These are phyloP conservation scores for Hycleus cichorii DNA, from an alignment of 1,140 invertebrate species.

Conservation along the genomic window DNA sequence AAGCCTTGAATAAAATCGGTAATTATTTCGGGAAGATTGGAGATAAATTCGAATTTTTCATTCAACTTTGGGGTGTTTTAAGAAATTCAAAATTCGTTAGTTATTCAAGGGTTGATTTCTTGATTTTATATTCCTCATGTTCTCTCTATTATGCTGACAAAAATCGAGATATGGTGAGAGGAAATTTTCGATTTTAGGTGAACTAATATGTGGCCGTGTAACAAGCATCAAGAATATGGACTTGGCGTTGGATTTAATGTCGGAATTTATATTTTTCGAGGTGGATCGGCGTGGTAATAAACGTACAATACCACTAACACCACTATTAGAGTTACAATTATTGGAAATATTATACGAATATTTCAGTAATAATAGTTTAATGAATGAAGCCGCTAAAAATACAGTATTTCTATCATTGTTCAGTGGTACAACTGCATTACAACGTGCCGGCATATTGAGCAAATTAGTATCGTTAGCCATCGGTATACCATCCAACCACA, in stretches of 20 bases:
- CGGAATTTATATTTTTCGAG: slow-evolving; percentile 76
- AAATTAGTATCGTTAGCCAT: slow-evolving; percentile 72
- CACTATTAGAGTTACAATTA: slow-evolving; percentile 67
- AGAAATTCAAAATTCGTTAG: too few relatives aligned
- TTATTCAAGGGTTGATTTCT: too few relatives aligned
- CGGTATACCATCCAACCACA: slow-evolving; percentile 60
- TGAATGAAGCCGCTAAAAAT: slow-evolving; percentile 66
- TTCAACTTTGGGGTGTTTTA: too few relatives aligned
- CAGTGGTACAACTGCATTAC: slow-evolving; percentile 56
- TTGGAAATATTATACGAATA: slow-evolving; percentile 69
- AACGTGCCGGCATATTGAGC: slow-evolving; percentile 62
- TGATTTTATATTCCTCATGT: too few relatives aligned
- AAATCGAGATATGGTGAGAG: too few relatives aligned
- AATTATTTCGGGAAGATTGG: slow-evolving; percentile 23
- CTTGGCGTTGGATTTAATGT: slow-evolving; percentile 66
- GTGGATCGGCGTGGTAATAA: slow-evolving; percentile 57
- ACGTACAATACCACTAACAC: slow-evolving; percentile 46
- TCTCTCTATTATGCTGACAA: too few relatives aligned
- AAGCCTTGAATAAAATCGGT: slow-evolving; percentile 57
- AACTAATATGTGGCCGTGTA: slow-evolving; percentile 43
- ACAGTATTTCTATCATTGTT: slow-evolving; percentile 74
- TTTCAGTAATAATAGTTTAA: slow-evolving; percentile 51
- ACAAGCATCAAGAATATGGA: slow-evolving; percentile 51
- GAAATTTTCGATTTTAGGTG: slow-evolving; percentile 31
- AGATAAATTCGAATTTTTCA: too few relatives aligned